These are phyloP conservation scores for Carapus acus DNA, from an alignment of 2,797 vertebrate species.

Conservation along the genomic window DNA sequence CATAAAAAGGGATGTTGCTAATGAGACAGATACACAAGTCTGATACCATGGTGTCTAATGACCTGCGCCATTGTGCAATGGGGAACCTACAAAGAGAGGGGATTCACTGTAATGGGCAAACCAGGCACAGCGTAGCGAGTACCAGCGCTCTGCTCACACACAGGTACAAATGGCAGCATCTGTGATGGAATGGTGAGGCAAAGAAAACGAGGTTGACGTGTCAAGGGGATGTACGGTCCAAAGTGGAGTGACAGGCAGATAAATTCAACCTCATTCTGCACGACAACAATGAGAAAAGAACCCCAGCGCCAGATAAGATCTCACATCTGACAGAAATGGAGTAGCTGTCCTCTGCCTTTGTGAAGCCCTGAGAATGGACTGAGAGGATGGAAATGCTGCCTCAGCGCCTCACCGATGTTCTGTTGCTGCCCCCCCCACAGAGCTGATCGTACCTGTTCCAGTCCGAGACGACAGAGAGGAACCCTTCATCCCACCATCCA, in stretches of 20 bases:
- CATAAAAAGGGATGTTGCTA: slow-evolving; percentile 53
- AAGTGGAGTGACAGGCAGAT: slow-evolving; percentile 30
- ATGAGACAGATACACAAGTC: slow-evolving; percentile 64
- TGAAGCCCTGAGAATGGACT: slow-evolving; percentile 48
- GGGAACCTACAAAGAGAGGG: background rate
- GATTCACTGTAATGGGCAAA: slow-evolving; percentile 7
- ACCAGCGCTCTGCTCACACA: slow-evolving; percentile 58
- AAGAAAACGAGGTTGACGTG: background rate
- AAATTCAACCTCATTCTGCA: slow-evolving; percentile 37
- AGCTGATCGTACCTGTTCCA: slow-evolving; percentile 51
- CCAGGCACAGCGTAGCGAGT: slow-evolving; percentile 56
- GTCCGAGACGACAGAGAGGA: slow-evolving; percentile 33
- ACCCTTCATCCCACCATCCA: slow-evolving; percentile 1
- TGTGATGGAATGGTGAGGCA: slow-evolving; percentile 41
- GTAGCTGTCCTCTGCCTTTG: slow-evolving; percentile 46
- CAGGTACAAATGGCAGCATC: slow-evolving; percentile 49
- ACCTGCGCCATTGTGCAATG: slow-evolving; percentile 26
- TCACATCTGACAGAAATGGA: slow-evolving; percentile 35
- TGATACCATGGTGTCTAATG: slow-evolving; percentile 37
- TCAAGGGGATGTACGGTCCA: slow-evolving; percentile 6
- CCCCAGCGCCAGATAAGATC: slow-evolving; percentile 29
- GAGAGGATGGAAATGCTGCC: slow-evolving; percentile 34
- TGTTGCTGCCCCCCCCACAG: slow-evolving; percentile 43
- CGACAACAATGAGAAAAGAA: slow-evolving; percentile 19
- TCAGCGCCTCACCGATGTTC: slow-evolving; percentile 51